Base-by-base conservation (phyloP, 2,888 invertebrate genomes). In the Nomada lathburiana region DNA sequence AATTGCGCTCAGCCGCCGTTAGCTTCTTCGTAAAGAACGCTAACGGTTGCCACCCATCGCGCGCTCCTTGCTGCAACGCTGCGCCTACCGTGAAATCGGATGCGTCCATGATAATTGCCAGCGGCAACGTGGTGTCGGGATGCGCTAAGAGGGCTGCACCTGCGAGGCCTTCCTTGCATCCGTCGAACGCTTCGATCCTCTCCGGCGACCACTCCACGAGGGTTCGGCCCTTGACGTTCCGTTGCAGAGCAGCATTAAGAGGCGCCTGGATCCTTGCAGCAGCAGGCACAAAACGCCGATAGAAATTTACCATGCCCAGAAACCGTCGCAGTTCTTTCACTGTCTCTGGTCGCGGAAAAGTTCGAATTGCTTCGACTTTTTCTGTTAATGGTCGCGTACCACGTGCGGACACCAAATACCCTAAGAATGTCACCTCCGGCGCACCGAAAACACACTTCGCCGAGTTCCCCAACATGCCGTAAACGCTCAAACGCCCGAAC, bases 11-110 rank as follows among this genome's bases (percentile, higher is more conserved):
- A 29, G 53, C 23, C 13, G 10, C 5, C 23, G 67, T 36, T 13
- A 68, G 44, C 10, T 57, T 55, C 16, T 26, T 68, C 10, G 68
- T 10, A 44, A 68, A 57, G 44, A 68, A 57, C 16, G 44, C 57
- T 4, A 57, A 16, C 20, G 68, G 68, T 26, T 57, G 44, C 57
- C 68, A 57, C 1, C 26, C 23, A 0, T 26, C 26, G 4, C 44
- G 0, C 4, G 44, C 4, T 16, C 60, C 36, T 0, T 70, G 52
- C 18, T 70, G 70, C 11, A 62, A n/a, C n/a, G 60, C 52, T 5
- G 63, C 72, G 18, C 53, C 72, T 42, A 64, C 23, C 20, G 55
- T 44, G 4, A 26, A 72, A 36, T 72, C 63, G 5, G 63, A 63
- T 16, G 72, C 72, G 42, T 63, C 63, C 4, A 11, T 1, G 11